These are phyloP conservation scores for Hycleus cichorii DNA, from an alignment of 1,140 invertebrate genomes.

Conservation along the genomic window DNA sequence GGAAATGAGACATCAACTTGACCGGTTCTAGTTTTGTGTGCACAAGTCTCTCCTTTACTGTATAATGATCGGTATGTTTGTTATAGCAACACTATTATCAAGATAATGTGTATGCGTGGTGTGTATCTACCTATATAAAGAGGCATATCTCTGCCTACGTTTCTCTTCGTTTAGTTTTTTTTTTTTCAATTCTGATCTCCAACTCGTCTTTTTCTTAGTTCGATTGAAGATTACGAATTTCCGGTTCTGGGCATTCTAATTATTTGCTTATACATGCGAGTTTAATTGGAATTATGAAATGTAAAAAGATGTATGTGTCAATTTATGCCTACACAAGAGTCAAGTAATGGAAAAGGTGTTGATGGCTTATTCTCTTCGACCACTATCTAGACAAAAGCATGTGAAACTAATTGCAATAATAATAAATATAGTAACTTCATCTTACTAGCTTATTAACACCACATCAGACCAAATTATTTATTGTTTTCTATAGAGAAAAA, in stretches of 20 bases:
- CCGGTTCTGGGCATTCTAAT: too few species aligned
- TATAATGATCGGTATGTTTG: slow-evolving; percentile 27
- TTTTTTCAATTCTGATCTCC: too few species aligned
- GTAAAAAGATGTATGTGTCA: too few species aligned
- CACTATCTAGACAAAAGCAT: slow-evolving; percentile 7
- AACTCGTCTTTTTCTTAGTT: too few species aligned
- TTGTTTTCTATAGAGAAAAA: not conserved
- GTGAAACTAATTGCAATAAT: not conserved
- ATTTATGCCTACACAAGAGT: too few species aligned
- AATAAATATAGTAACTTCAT: slow-evolving; percentile 13
- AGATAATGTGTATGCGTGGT: slow-evolving; percentile 23
- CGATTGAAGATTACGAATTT: too few species aligned
- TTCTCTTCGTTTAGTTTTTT: too few species aligned
- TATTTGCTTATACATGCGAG: too few species aligned
- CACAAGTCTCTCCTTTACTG: not conserved
- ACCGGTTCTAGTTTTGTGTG: slow-evolving; percentile 18
- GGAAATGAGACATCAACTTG: slow-evolving; percentile 24
- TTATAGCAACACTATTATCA: slow-evolving; percentile 28
- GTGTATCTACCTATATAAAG: slow-evolving; percentile 11
- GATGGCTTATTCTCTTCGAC: slow-evolving; percentile 15
- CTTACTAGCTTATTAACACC: slow-evolving; percentile 12
- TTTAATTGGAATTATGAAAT: too few species aligned
- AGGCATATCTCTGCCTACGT: too few species aligned
- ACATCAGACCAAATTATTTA: slow-evolving; percentile 3
- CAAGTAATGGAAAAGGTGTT: slow-evolving; percentile 4